These are phyloP conservation scores for Prenolepis imparis DNA, from an alignment of 2,888 invertebrate species.

Conservation along the genomic window DNA sequence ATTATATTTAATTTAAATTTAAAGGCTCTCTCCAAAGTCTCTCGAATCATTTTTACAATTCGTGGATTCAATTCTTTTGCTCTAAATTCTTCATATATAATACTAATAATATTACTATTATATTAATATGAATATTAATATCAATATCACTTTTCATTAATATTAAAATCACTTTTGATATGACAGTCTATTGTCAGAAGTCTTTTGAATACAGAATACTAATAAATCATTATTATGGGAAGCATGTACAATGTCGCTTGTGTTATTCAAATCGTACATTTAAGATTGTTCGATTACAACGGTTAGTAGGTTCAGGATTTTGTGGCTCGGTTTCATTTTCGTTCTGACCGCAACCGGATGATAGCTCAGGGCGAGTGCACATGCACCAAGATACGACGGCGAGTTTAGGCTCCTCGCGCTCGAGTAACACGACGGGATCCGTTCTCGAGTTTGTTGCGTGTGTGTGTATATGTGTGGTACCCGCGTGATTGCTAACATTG, in stretches of 20 bases:
- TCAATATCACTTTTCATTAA: no score
- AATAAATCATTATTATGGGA: background rate
- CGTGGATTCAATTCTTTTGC: background rate
- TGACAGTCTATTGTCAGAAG: background rate
- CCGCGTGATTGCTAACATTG: conserved; percentile 32
- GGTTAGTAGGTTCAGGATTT: background rate
- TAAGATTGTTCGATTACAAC: background rate
- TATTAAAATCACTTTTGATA: background rate
- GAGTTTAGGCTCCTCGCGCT: conserved; percentile 47
- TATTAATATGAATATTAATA: no score
- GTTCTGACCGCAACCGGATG: conserved; percentile 55
- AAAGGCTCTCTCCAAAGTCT: background rate
- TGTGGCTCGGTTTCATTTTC: conserved; percentile 53
- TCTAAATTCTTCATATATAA: background rate
- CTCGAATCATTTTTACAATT: background rate
- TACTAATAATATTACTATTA: background rate
- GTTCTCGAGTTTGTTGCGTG: conserved; percentile 30
- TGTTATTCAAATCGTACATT: background rate
- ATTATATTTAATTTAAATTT: background rate
- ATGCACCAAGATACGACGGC: conserved; percentile 60
- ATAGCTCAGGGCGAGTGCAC: conserved; percentile 53
- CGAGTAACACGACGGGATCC: background rate
- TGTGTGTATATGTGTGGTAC: conserved; percentile 20
- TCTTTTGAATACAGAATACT: background rate
- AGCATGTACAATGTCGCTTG: background rate